Base-by-base conservation (phyloP, 2,888 invertebrate genomes). In the Metalampra italica region DNA sequence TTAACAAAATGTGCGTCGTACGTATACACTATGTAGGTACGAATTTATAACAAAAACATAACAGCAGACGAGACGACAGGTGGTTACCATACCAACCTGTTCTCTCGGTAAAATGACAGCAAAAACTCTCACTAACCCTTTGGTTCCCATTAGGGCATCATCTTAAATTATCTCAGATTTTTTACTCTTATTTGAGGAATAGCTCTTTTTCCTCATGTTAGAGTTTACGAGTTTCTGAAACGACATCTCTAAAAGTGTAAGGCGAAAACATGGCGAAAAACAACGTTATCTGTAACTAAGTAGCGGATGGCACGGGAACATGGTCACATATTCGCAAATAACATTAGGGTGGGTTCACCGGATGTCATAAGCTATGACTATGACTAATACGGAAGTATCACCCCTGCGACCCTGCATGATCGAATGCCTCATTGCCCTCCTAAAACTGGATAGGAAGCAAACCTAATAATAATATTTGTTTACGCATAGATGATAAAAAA, bases 81-180 rank as follows among this genome's bases (percentile, higher is more conserved):
- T 83, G 81, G 77, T 49, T 63, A 59, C 58, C 72, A 80, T 62
- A 59, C 58, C 72, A 80, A 82, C 80, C 80, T 80, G 82, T 79
- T 80, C 69, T 65, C 61, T 55, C 58, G 48, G 60, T 56, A 60
- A 76, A 68, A 77, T 78, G 68, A 77, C 74, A 71, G 78, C 78
- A 82, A 82, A 82, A 82, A 83, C 81, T 77, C 76, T 77, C 74
- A 71, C 75, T 78, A 82, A 78, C 78, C 80, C 80, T 75, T 78
- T 74, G 55, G 66, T 60, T 64, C 59, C 57, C 59, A 56, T 43
- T 43, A 37, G 52, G 49, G 54, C 49, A 53, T 53, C 37, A 45
- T 44, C 46, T 30, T 38, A 38, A 39, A 9, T 9, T 40, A 12
- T 30, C 29, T 30, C 34, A 30, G 36, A 34, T 38, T 49, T 46